Evolutionary conservation across 2,888 invertebrate genomes (phyloP).

Genomic region (Sinodicranocentrus sp.): DNA sequence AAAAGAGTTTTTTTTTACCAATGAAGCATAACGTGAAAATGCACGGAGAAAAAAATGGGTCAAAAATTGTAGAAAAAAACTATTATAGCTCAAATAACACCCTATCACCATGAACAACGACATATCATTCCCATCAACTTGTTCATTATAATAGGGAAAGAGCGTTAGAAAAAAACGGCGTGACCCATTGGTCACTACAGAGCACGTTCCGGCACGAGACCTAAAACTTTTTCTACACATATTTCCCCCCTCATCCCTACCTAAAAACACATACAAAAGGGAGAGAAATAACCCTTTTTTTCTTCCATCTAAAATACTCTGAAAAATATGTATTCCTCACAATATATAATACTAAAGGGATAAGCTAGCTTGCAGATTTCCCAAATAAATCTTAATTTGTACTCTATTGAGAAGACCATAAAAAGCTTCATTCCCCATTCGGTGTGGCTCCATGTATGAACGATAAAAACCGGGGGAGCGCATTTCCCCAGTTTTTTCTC

Average conservation of each 20-base stretch:
- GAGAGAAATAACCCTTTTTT: not conserved
- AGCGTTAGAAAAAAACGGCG: not conserved
- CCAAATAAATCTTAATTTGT: slow-evolving; percentile 70
- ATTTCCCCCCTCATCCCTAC: no score
- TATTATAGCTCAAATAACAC: not conserved
- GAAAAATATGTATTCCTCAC: not conserved
- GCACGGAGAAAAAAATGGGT: slow-evolving; percentile 11
- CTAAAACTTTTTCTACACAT: no score
- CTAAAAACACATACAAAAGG: no score
- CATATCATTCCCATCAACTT: slow-evolving; percentile 9
- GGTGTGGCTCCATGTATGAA: slow-evolving; percentile 50
- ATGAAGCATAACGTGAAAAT: no score
- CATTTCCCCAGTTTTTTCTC: not conserved
- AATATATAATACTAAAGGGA: not conserved
- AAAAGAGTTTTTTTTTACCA: no score
- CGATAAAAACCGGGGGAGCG: slow-evolving; percentile 49
- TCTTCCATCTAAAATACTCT: not conserved
- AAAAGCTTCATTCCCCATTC: slow-evolving; percentile 59
- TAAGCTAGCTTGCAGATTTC: slow-evolving; percentile 61
- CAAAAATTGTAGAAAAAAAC: not conserved
- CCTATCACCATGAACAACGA: not conserved
- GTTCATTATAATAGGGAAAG: slow-evolving; percentile 14
- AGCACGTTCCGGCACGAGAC: slow-evolving; percentile 16
- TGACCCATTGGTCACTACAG: slow-evolving; percentile 18
- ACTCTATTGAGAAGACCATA: slow-evolving; percentile 68